phyloP scores from a whole-genome alignment of 2,888 invertebrate genomes.

The Hanleya hanleyi region DNA sequence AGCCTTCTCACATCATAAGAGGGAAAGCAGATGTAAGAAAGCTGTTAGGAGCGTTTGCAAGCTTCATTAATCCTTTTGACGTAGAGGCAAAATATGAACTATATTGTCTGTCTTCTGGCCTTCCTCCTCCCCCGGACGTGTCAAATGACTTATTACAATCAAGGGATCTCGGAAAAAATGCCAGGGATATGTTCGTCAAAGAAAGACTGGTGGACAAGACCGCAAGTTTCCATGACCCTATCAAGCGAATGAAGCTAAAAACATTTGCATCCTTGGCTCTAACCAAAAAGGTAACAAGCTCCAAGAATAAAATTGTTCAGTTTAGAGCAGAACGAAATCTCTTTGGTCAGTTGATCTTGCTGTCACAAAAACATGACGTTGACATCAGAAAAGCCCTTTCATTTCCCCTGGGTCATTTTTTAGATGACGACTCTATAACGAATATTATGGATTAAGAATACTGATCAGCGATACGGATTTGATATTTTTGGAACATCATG shows the following conservation, averaged over 20 bases:
- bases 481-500: too few relatives aligned
- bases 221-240: not conserved
- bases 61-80: not conserved
- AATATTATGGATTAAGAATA: too few relatives aligned
- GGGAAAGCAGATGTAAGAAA: too few relatives aligned
- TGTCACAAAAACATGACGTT: not conserved
- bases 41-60: too few relatives aligned
- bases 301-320: not conserved
- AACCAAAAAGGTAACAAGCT: not conserved
- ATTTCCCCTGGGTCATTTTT: not conserved
- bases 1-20: too few relatives aligned
- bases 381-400: too few relatives aligned
- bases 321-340: too few relatives aligned
- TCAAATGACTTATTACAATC: too few relatives aligned
- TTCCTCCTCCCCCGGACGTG: not conserved
- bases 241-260: not conserved
- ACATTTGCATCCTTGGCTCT: too few relatives aligned
- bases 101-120: not conserved
- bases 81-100: not conserved
- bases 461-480: too few relatives aligned
- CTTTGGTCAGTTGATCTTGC: not conserved
- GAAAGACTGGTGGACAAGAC: not conserved
- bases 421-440: too few relatives aligned
- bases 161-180: not conserved
- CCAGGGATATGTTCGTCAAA: not conserved